phyloP scores from a whole-genome alignment of 2,113 vertebrate species.

The Plestiodon gilberti region DNA sequence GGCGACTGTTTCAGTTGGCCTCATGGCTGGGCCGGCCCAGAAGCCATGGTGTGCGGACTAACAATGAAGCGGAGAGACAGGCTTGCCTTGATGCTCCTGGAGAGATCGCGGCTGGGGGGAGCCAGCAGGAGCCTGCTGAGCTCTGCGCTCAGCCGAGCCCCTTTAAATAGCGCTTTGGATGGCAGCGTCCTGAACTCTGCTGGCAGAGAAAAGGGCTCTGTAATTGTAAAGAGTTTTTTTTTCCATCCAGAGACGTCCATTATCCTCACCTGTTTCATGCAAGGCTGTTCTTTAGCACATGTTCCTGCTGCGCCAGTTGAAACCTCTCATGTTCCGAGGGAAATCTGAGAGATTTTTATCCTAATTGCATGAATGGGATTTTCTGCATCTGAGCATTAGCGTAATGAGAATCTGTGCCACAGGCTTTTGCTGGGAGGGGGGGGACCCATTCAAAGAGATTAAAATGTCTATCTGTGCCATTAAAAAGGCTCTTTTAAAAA shows the following conservation, averaged over 20 bases:
- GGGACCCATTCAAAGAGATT: slow-evolving; percentile 56
- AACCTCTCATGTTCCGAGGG: slow-evolving; percentile 29
- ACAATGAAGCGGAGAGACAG: too few relatives aligned
- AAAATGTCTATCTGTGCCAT: slow-evolving; percentile 59
- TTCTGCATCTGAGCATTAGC: slow-evolving; percentile 43
- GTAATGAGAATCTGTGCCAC: slow-evolving; percentile 57
- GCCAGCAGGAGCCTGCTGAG: neutral
- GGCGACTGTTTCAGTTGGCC: too few relatives aligned
- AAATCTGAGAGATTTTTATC: slow-evolving; percentile 34
- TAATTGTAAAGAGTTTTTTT: neutral
- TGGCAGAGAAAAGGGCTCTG: neutral
- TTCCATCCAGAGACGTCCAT: slow-evolving; percentile 7
- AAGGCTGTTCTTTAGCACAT: slow-evolving; percentile 40
- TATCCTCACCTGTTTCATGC: slow-evolving; percentile 20
- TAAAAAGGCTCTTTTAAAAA: slow-evolving; percentile 41
- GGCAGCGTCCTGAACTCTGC: neutral
- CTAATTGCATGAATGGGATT: slow-evolving; percentile 36
- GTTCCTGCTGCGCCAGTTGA: slow-evolving; percentile 29
- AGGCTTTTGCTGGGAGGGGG: slow-evolving; percentile 38
- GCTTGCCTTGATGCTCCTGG: neutral
- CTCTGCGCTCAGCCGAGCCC: neutral
- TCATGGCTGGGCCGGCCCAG: too few relatives aligned
- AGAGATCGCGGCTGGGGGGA: neutral
- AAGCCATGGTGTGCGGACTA: neutral
- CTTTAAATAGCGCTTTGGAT: neutral